A percentile compares a stretch with the other conserved stretches of the same genome.
Conservation (phyloP, 2,113 vertebrate genomes). For the Larimichthys polyactis region DNA sequence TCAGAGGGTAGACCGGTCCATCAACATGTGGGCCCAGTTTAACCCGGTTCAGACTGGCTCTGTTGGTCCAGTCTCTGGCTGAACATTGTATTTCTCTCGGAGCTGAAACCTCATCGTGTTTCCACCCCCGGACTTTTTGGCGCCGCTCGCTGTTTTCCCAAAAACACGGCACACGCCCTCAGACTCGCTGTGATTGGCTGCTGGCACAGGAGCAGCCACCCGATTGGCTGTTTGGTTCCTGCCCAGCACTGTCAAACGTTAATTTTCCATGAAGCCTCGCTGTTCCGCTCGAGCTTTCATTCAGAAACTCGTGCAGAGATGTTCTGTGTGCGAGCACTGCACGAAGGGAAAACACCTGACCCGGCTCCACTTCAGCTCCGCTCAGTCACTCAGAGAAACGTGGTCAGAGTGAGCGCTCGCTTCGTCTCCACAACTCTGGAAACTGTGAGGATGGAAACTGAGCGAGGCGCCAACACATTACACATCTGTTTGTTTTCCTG, state of each 20-base stretch:
- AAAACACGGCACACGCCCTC: background rate
- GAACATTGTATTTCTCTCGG: background rate
- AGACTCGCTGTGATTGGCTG: background rate
- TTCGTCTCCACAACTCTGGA: background rate
- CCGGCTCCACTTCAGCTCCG: background rate
- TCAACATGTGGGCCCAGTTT: background rate
- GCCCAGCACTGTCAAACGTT: background rate
- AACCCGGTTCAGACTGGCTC: background rate
- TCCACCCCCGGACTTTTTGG: background rate
- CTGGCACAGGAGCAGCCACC: background rate
- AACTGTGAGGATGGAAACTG: conserved; percentile 18
- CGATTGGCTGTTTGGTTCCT: conserved; percentile 9
- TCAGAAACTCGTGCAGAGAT: conserved; percentile 15
- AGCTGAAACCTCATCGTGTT: background rate
- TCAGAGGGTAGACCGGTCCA: background rate
- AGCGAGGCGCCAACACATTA: background rate
- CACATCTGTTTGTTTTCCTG: conserved; percentile 31
- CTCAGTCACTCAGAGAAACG: background rate
- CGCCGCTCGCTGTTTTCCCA: background rate
- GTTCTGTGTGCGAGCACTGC: background rate
- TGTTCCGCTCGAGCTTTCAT: conserved; percentile 7
- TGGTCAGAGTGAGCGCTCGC: conserved; percentile 3
- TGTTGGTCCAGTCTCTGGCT: background rate
- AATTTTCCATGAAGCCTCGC: conserved; percentile 8
- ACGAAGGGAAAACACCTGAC: no score